These are phyloP conservation scores for Apoda limacodes DNA, from an alignment of 2,888 invertebrate genomes.

Conservation along the genomic window DNA sequence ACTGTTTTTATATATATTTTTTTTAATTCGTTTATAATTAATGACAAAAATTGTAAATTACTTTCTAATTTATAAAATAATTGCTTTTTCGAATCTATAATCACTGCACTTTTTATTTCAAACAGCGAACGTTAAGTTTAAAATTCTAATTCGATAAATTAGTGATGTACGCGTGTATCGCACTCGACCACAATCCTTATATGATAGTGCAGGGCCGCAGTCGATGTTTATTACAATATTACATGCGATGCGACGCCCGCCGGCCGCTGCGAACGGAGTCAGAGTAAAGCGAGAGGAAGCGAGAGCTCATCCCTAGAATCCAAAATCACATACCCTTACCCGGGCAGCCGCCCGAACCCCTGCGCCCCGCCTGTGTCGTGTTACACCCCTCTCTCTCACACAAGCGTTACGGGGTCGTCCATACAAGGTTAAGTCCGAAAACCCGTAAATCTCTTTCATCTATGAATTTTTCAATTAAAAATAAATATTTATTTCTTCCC, in stretches of 20 bases:
- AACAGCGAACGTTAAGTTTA: constrained; percentile 16
- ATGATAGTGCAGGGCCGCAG: constrained; percentile 32
- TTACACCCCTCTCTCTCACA: constrained; percentile 62
- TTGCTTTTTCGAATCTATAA: not conserved
- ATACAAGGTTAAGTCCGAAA: constrained; percentile 52
- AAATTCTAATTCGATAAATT: constrained; percentile 16
- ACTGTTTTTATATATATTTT: not conserved
- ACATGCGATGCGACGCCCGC: constrained; percentile 40
- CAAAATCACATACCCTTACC: constrained; percentile 65
- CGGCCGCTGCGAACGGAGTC: constrained; percentile 57
- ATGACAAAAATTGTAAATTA: too few species aligned
- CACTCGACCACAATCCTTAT: constrained; percentile 27
- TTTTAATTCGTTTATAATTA: too few species aligned
- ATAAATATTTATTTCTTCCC: too few species aligned
- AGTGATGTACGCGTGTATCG: constrained; percentile 27
- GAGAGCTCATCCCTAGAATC: constrained; percentile 70
- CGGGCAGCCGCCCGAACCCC: constrained; percentile 46
- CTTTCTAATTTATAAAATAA: not conserved
- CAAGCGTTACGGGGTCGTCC: constrained; percentile 38
- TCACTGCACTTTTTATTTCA: not conserved
- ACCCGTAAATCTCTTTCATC: too few species aligned
- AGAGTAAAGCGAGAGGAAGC: constrained; percentile 65
- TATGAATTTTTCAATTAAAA: too few species aligned
- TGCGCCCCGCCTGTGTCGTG: constrained; percentile 49
- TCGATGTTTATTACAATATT: too few species aligned